Evolutionary conservation across 2,888 invertebrate genomes (phyloP), one percentile per base, ranked within the genome.

Genomic region (Blera fallax): DNA sequence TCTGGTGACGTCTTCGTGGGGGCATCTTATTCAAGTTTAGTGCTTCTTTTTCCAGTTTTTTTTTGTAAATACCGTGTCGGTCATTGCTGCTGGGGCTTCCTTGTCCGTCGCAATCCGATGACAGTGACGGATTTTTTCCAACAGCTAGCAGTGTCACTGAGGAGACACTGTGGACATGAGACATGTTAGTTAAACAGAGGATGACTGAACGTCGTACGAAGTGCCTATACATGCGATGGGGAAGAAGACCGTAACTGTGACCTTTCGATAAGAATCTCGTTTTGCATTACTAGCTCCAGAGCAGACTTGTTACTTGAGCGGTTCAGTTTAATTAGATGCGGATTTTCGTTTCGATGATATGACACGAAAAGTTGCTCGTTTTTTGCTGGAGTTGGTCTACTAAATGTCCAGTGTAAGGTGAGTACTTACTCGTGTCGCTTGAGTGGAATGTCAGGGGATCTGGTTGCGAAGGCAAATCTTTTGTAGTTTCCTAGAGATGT

Each of bases 61-160:
- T 34, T 40, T 32, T 34, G 21, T 21, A 62, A 34, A 62, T 83
- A 62, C 65, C 67, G 67, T 69, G 74, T 32, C 72, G 79, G 83
- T 84, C 69, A 56, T 62, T 67, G 65, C 60, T 67, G 65, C 48
- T 54, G 43, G 62, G 62, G 18, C 58, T 64, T 81, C 54, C 81
- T 60, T 70, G 70, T 54, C 73, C 52, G 27, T n/a, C 62, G 48
- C 10, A 56, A 29, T 56, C 65, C 74, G 85, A 76, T 77, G 85
- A 85, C 85, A 85, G 81, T 81, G 81, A 85, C 76, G 81, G 76
- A 85, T 85, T 81, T 81, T n/a, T 76, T 70, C 74, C 65, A 81
- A 76, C 74, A 81, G 76, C 81, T 62, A 74, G 58, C 76, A 77
- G 29, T 85, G 85, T 85, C 85, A 85, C 81, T 85, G 37, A 48